Evolutionary conservation across 1,140 invertebrate genomes (phyloP).

Genomic region (Mesaphorura yosii): DNA sequence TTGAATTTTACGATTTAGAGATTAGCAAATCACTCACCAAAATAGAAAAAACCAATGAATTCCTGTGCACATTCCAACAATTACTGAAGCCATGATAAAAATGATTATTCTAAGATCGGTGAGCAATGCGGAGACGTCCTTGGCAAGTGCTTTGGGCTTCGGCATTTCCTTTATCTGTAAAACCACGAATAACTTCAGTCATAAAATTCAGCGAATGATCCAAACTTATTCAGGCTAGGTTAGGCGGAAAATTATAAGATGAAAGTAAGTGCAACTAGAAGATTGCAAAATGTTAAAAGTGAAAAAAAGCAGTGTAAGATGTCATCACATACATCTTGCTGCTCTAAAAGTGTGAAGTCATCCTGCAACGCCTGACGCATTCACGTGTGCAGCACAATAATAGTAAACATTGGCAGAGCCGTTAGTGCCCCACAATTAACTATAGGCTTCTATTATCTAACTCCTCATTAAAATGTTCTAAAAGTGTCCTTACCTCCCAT

Average conservation of each 20-base stretch:
- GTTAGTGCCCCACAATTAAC: too few relatives aligned
- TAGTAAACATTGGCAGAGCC: too few relatives aligned
- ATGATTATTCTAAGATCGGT: conserved; percentile 50
- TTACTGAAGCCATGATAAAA: conserved; percentile 64
- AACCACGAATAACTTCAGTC: background rate
- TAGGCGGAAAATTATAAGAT: background rate
- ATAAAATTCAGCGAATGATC: background rate
- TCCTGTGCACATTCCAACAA: conserved; percentile 69
- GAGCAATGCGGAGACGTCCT: conserved; percentile 51
- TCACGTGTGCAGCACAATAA: too few relatives aligned
- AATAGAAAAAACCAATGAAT: conserved; percentile 81
- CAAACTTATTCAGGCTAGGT: background rate
- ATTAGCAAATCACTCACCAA: conserved; percentile 38
- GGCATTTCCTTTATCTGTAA: conserved; percentile 29
- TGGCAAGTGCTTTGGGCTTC: conserved; percentile 22
- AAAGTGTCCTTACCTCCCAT: conserved; percentile 37
- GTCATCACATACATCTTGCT: too few relatives aligned
- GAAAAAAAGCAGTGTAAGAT: too few relatives aligned
- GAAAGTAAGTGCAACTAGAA: too few relatives aligned
- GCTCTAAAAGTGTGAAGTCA: too few relatives aligned
- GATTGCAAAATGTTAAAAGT: too few relatives aligned
- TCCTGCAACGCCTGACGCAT: too few relatives aligned
- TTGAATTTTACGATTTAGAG: background rate
- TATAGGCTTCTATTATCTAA: too few relatives aligned
- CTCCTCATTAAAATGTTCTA: background rate